A percentile compares a stretch with the other conserved stretches of the same genome.
These are phyloP conservation scores for Heliconius congener DNA, from an alignment of 1,140 invertebrate genomes.

Conservation along the genomic window DNA sequence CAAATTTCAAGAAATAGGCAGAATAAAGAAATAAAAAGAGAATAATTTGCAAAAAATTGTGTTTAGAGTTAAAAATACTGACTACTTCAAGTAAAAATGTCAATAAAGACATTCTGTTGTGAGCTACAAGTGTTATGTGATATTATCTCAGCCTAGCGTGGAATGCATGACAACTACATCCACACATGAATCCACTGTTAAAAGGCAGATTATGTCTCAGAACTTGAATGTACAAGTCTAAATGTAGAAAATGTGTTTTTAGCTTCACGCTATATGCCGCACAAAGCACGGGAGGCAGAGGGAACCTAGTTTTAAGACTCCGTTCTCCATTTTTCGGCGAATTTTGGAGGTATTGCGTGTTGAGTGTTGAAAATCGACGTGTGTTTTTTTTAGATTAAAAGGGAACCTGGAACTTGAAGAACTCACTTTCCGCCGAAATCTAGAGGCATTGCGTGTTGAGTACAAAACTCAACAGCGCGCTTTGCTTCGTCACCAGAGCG, in stretches of 20 bases:
- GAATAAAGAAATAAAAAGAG: slow-evolving; percentile 22
- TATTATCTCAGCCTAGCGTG: slow-evolving; percentile 49
- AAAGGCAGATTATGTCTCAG: slow-evolving; percentile 27
- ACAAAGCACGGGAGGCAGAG: too few species aligned
- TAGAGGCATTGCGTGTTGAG: too few species aligned
- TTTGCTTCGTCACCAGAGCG: too few species aligned
- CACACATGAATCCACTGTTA: slow-evolving; percentile 49
- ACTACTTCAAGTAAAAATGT: slow-evolving; percentile 30
- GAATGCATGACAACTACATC: slow-evolving; percentile 45
- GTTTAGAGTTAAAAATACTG: slow-evolving; percentile 19
- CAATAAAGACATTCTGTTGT: slow-evolving; percentile 28
- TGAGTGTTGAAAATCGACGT: background rate
- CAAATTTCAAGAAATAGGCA: slow-evolving; percentile 30
- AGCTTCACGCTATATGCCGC: too few species aligned
- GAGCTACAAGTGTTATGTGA: slow-evolving; percentile 41
- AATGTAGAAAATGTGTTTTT: background rate
- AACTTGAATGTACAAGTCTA: background rate
- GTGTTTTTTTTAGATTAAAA: background rate
- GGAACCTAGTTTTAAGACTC: too few species aligned
- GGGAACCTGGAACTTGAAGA: too few species aligned
- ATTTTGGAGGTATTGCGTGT: too few species aligned
- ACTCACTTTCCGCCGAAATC: too few species aligned
- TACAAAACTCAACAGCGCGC: too few species aligned
- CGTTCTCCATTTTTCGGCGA: too few species aligned
- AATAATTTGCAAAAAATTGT: slow-evolving; percentile 11